phyloP scores from a whole-genome alignment of 1,140 invertebrate species.

The Rhopalosiphum padi region DNA sequence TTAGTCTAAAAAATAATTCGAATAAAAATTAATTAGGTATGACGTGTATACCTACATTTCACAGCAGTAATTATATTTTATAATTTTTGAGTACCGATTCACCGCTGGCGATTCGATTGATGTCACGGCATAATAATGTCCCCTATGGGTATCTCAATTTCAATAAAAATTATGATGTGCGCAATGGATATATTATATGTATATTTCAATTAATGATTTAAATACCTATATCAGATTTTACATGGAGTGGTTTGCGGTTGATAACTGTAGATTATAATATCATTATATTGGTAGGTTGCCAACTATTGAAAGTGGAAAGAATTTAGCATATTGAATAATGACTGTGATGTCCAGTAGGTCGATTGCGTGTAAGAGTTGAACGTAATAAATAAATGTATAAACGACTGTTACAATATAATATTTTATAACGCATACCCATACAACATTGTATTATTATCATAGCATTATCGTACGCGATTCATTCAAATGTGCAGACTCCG shows the following conservation, averaged over 20 bases:
- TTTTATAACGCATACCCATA: neutral
- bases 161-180: neutral
- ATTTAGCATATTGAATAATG: neutral
- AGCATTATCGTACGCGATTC: neutral
- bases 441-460: neutral
- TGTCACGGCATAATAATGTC: neutral
- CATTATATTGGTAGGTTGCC: neutral
- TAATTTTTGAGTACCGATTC: neutral
- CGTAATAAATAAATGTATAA: conserved; percentile 6
- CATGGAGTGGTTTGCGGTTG: neutral
- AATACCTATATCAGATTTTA: neutral
- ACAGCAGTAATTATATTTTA: neutral
- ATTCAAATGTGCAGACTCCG: neutral
- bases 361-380: neutral
- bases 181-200: neutral
- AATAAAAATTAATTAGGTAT: neutral
- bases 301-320: conserved; percentile 1
- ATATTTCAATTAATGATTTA: neutral
- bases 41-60: neutral
- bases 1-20: neutral
- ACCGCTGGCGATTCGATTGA: neutral
- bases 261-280: neutral
- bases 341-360: neutral
- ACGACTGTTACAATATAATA: conserved; percentile 11
- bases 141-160: neutral